Evolutionary conservation across 2,797 vertebrate species (phyloP).

Genomic region (Phyllotis vaccarum): DNA sequence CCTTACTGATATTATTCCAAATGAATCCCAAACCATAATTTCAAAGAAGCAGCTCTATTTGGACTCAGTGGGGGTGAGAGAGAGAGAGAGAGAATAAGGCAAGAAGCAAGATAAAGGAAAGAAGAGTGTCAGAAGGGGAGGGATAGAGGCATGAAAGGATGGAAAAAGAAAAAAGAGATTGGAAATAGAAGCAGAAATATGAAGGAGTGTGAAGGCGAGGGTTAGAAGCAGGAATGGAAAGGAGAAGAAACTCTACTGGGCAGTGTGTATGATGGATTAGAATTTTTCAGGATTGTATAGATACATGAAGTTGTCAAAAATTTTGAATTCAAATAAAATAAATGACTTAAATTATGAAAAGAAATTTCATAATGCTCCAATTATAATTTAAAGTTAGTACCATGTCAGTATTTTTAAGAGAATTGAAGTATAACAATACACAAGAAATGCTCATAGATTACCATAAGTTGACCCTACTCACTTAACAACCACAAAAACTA

Average conservation of each 20-base stretch:
- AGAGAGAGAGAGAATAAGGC: accelerated
- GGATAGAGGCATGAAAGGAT: too few species aligned
- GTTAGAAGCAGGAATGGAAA: too few species aligned
- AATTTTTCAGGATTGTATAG: too few species aligned
- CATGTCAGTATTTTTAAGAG: neutral
- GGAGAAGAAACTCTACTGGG: too few species aligned
- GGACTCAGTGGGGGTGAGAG: neutral
- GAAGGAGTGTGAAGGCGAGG: neutral
- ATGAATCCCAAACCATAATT: neutral
- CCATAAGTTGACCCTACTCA: neutral
- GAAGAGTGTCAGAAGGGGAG: too few species aligned
- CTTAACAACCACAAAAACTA: neutral
- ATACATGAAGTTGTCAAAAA: neutral
- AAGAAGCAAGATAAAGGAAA: neutral
- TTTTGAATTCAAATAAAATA: neutral
- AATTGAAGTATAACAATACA: neutral
- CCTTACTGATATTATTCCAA: neutral
- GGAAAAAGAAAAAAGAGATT: neutral
- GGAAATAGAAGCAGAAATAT: neutral
- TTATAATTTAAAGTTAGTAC: neutral
- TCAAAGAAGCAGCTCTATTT: neutral
- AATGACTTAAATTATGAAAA: neutral
- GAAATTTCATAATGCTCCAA: neutral
- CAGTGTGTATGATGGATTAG: neutral
- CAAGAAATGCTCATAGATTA: neutral